Evolutionary conservation across 2,888 invertebrate genomes (phyloP).

Genomic region (Lingula anatina): DNA sequence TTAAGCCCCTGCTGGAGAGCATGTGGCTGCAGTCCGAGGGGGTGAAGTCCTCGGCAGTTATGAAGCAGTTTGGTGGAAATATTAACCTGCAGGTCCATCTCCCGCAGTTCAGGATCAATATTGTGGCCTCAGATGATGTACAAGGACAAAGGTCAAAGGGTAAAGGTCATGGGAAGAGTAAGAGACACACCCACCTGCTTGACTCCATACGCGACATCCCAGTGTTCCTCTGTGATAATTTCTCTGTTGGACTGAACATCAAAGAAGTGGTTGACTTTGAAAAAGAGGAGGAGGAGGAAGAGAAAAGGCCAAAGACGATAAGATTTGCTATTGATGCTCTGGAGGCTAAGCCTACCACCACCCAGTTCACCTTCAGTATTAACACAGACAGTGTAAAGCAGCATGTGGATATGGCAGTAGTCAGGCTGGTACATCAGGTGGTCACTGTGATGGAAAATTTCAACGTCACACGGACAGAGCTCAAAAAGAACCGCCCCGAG

Average conservation of each 20-base stretch:
- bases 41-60: conserved; percentile 62
- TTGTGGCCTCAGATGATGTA: conserved; percentile 77
- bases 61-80: conserved; percentile 85
- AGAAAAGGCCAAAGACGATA: conserved; percentile 12
- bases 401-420: conserved; percentile 92
- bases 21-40: conserved; percentile 68
- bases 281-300: conserved; percentile 23
- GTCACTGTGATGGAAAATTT: conserved; percentile 97
- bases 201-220: conserved; percentile 72
- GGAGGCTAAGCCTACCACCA: conserved; percentile 64
- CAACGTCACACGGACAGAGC: conserved; percentile 85
- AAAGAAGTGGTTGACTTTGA: conserved; percentile 82
- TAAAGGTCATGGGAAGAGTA: conserved; percentile 22
- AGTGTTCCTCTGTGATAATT: conserved; percentile 87
- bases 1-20: conserved; percentile 79
- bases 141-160: conserved; percentile 20
- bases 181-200: no score
- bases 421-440: conserved; percentile 89
- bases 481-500: conserved; percentile 64
- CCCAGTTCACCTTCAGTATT: conserved; percentile 83
- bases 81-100: conserved; percentile 63
- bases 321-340: conserved; percentile 47
- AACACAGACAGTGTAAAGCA: conserved; percentile 84
- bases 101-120: conserved; percentile 85
- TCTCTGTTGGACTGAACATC: conserved; percentile 82